These are phyloP conservation scores for Hemiprocne comata DNA, from an alignment of 2,113 vertebrate genomes.

Conservation along the genomic window DNA sequence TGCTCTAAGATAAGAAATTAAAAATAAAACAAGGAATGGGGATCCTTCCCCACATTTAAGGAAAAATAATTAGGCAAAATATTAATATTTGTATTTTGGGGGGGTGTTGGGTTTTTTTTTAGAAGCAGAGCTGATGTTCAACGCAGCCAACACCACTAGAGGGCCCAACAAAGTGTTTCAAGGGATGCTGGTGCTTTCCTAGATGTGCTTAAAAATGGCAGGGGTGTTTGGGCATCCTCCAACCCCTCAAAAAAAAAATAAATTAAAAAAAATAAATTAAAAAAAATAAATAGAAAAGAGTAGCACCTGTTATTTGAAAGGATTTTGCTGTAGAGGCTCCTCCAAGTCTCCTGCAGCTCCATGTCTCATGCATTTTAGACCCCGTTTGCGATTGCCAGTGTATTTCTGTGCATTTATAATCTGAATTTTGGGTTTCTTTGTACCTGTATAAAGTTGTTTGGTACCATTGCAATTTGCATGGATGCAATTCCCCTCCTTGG, in stretches of 20 bases:
- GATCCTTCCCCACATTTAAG: neutral
- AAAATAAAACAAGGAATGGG: neutral
- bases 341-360: neutral
- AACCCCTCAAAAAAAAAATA: accelerated
- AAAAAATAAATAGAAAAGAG: neutral
- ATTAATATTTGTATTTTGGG: neutral
- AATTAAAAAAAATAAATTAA: neutral
- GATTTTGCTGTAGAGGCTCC: neutral
- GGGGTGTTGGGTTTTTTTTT: neutral
- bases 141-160: neutral
- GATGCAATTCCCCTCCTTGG: neutral
- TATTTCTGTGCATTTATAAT: neutral
- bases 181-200: neutral
- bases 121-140: neutral
- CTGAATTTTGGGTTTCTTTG: accelerated
- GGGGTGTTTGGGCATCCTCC: too few relatives aligned
- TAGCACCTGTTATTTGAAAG: neutral
- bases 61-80: neutral
- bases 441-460: neutral
- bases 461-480: accelerated
- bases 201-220: neutral
- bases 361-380: accelerated
- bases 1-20: neutral
- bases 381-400: accelerated
- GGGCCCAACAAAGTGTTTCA: neutral